Evolutionary conservation across 2,113 vertebrate genomes (phyloP), one percentile per base, ranked within the genome.

Genomic region (Megaceryle torquata): DNA sequence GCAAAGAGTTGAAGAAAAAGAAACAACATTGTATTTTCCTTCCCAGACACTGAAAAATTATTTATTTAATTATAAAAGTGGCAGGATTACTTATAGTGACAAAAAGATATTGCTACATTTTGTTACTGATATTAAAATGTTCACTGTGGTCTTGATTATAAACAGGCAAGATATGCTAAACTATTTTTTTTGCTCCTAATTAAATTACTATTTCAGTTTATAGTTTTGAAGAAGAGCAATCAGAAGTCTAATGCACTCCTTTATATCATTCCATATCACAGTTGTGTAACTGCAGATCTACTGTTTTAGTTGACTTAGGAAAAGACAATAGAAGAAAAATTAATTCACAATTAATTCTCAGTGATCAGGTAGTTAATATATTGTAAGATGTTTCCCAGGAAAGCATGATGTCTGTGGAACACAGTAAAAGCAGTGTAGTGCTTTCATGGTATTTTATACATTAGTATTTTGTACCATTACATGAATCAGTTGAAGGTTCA

Each of bases 401-500:
- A 97, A 95, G 22, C 33, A 3, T 91, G 70, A 91, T 13, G 12
- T 57, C 63, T 75, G 22, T 94, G 63, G 84, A 97, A 93, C 60
- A 88, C 33, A 67, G 56, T 17, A 72, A 88, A 79, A 80, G 43
- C 14, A 85, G 60, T 82, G 28, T 80, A 64, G 56, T 69, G 54
- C 68, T 96, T 96, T 92, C 75, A 93, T 53, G 84, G 41, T 88
- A 90, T 86, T 86, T 88, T 91, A 89, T 74, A 95, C 48, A 92
- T 90, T 89, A 93, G 78, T 95, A 96, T 88, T 96, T 88, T 68
- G 44, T 67, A 84, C 48, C 16, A 53, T 74, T 93, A 88, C 48
- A 29, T 33, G 64, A 96, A 97, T 95, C 93, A 95, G 88, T 96
- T 97, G 51, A 85, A 95, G 54, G 63, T 94, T 98, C 96, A 96